Conservation (phyloP, 2,888 invertebrate species). For the Cryptocephalus primarius region DNA sequence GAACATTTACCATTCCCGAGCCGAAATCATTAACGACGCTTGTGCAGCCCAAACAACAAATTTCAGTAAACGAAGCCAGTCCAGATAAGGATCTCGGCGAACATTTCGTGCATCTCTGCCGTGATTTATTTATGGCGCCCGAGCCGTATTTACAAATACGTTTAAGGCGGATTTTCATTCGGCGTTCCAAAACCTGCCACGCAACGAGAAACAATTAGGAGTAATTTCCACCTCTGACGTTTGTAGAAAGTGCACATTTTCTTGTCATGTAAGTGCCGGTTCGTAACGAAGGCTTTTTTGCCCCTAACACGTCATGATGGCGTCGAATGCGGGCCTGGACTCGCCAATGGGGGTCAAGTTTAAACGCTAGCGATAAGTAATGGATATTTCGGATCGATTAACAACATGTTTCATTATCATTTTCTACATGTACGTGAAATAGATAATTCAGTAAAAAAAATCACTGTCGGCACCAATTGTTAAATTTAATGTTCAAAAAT, state of each 20-base stretch:
- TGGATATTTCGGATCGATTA: too few species aligned
- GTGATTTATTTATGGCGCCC: conserved; percentile 16
- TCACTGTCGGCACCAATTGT: too few species aligned
- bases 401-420: too few species aligned
- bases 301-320: conserved; percentile 13
- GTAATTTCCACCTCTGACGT: conserved; percentile 30
- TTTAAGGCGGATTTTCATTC: conserved; percentile 18
- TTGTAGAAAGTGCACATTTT: conserved; percentile 28
- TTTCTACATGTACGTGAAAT: too few species aligned
- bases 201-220: conserved; percentile 29
- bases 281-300: conserved; percentile 8
- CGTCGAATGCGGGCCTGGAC: conserved; percentile 4
- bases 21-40: too few species aligned
- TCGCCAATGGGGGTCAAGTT: conserved; percentile 5
- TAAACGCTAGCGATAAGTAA: neutral
- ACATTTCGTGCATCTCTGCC: neutral
- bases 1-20: too few species aligned
- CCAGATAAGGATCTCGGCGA: conserved; percentile 2
- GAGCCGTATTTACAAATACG: conserved; percentile 14
- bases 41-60: conserved; percentile 4
- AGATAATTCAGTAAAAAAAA: too few species aligned
- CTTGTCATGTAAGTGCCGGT: conserved; percentile 22
- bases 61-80: conserved; percentile 10
- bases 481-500: too few species aligned
- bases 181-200: conserved; percentile 21